Percentiles rank a stretch among this genome's conserved stretches.
Evolutionary conservation across 2,888 invertebrate genomes (phyloP).

Genomic region (Neoscelio sp.): DNA sequence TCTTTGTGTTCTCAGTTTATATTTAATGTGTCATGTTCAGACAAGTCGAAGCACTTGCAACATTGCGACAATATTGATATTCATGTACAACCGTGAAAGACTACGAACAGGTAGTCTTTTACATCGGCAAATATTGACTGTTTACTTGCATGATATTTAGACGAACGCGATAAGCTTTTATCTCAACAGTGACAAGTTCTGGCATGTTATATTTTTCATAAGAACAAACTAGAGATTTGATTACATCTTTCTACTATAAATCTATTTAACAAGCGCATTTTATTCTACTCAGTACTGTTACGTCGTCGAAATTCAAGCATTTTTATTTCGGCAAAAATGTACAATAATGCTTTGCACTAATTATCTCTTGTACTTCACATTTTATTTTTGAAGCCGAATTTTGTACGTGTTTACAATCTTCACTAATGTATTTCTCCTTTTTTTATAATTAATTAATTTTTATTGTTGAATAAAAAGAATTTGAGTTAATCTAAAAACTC

Average conservation of each 20-base stretch:
- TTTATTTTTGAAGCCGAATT: too few relatives aligned
- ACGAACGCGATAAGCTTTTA: constrained; percentile 61
- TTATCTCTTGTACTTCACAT: too few relatives aligned
- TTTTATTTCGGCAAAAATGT: not conserved
- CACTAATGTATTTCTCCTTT: too few relatives aligned
- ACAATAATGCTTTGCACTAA: not conserved
- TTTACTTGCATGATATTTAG: constrained; percentile 56
- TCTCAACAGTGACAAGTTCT: constrained; percentile 32
- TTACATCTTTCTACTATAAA: constrained; percentile 33
- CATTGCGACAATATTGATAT: constrained; percentile 18
- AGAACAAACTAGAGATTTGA: constrained; percentile 32
- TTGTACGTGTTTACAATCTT: too few relatives aligned
- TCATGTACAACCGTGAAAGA: constrained; percentile 37
- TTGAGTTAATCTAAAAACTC: not conserved
- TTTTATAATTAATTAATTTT: constrained; percentile 10
- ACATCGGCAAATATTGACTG: constrained; percentile 40
- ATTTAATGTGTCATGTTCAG: not conserved
- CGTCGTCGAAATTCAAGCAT: not conserved
- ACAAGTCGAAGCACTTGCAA: not conserved
- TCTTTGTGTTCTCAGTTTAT: not conserved
- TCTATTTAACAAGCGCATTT: constrained; percentile 2
- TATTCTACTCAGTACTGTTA: constrained; percentile 16
- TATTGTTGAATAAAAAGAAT: not conserved
- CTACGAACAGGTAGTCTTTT: constrained; percentile 45
- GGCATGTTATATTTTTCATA: constrained; percentile 31